phyloP scores from a whole-genome alignment of 2,888 invertebrate species.

The Troglohyphantes excavatus region DNA sequence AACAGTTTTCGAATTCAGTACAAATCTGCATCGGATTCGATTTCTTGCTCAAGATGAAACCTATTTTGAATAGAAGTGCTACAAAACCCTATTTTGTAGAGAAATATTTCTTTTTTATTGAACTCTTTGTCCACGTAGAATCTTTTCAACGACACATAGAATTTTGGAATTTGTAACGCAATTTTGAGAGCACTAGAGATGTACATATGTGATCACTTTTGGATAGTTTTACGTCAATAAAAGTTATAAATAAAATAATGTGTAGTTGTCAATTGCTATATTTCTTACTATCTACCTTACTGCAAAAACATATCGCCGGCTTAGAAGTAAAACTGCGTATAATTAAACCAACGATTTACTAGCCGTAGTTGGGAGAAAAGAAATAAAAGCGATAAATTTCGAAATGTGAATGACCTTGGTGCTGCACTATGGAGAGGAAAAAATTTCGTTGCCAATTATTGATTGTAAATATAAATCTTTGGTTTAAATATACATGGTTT shows the following conservation, averaged over 20 bases:
- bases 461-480: too few relatives aligned
- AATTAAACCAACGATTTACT: too few relatives aligned
- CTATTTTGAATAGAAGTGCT: neutral
- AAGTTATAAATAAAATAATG: neutral
- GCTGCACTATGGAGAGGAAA: too few relatives aligned
- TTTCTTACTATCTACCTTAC: too few relatives aligned
- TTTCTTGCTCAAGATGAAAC: neutral
- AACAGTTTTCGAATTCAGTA: neutral
- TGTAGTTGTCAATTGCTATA: too few relatives aligned
- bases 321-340: too few relatives aligned
- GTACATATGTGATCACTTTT: slow-evolving; percentile 74
- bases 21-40: neutral
- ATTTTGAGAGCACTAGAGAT: slow-evolving; percentile 58
- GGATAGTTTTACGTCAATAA: slow-evolving; percentile 77
- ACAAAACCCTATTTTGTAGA: neutral
- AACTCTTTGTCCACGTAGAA: neutral
- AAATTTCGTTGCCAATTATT: too few relatives aligned
- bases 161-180: neutral
- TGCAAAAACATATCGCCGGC: too few relatives aligned
- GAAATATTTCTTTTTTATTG: neutral
- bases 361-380: too few relatives aligned
- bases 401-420: too few relatives aligned
- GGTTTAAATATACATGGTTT: too few relatives aligned
- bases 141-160: neutral
- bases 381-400: too few relatives aligned